Evolutionary conservation across 2,113 vertebrate genomes (phyloP).

Genomic region (Trichechus manatus): DNA sequence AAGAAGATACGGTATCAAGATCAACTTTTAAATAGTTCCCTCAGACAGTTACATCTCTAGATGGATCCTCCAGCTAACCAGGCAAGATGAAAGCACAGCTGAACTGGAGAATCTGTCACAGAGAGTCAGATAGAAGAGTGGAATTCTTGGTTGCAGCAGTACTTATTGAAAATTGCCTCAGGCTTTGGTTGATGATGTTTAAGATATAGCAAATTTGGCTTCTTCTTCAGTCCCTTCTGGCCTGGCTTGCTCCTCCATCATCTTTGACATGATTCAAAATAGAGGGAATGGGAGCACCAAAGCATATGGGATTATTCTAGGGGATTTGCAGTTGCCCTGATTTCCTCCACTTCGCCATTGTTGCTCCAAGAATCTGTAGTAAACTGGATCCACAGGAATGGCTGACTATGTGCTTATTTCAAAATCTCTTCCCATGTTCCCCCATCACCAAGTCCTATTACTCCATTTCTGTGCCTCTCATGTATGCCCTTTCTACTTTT

Average conservation of each 20-base stretch:
- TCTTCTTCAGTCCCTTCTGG: not conserved
- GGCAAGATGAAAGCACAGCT: not conserved
- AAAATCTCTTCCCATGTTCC: not conserved
- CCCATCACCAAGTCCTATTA: not conserved
- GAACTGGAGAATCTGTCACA: not conserved
- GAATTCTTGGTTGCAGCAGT: not conserved
- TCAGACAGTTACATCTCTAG: not conserved
- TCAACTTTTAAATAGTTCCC: not conserved
- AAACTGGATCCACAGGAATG: not conserved
- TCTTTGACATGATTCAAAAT: not conserved
- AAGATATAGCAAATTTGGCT: not conserved
- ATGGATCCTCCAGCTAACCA: not conserved
- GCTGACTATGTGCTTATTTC: not conserved
- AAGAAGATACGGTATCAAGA: not conserved
- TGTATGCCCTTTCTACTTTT: not conserved
- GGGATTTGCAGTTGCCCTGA: not conserved
- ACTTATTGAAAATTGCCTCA: not conserved
- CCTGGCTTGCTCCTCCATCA: not conserved
- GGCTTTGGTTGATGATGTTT: not conserved
- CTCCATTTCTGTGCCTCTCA: not conserved
- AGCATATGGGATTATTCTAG: not conserved
- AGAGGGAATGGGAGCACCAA: not conserved
- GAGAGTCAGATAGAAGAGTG: not conserved
- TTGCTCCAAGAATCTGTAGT: not conserved
- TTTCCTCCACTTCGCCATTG: not conserved